These are phyloP conservation scores for Oreochromis grahami DNA, from an alignment of 2,797 vertebrate species.

Conservation along the genomic window DNA sequence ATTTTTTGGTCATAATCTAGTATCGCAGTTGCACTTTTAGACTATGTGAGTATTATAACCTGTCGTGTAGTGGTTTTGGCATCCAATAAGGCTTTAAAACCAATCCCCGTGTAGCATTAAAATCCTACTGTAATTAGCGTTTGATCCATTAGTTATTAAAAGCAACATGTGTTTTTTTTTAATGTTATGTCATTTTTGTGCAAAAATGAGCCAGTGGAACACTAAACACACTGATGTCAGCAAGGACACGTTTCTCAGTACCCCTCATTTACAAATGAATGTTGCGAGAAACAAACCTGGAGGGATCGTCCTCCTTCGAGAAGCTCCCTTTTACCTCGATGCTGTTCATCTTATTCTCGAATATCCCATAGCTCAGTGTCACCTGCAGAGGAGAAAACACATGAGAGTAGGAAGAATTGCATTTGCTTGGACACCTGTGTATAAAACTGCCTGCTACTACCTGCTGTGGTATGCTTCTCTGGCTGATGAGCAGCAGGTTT, in stretches of 20 bases:
- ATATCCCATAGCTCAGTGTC: conserved; percentile 88
- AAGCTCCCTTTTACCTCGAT: conserved; percentile 83
- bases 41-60: background rate
- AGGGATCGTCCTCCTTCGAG: conserved; percentile 83
- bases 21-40: background rate
- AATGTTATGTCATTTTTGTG: background rate
- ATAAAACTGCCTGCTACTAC: conserved; percentile 12
- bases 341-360: conserved; percentile 89
- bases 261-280: background rate
- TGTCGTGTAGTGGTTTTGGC: background rate
- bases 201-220: background rate
- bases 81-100: background rate
- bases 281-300: conserved; percentile 74
- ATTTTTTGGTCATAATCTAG: background rate
- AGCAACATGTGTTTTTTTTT: background rate
- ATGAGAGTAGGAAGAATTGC: background rate
- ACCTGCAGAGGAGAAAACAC: conserved; percentile 71
- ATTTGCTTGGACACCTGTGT: background rate
- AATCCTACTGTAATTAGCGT: background rate
- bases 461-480: conserved; percentile 63
- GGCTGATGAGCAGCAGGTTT: conserved; percentile 82
- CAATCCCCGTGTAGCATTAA: background rate
- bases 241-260: background rate
- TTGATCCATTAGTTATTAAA: background rate
- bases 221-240: background rate